Evolutionary conservation across 2,113 vertebrate genomes (phyloP).

Genomic region (Pomatostomus ruficeps): DNA sequence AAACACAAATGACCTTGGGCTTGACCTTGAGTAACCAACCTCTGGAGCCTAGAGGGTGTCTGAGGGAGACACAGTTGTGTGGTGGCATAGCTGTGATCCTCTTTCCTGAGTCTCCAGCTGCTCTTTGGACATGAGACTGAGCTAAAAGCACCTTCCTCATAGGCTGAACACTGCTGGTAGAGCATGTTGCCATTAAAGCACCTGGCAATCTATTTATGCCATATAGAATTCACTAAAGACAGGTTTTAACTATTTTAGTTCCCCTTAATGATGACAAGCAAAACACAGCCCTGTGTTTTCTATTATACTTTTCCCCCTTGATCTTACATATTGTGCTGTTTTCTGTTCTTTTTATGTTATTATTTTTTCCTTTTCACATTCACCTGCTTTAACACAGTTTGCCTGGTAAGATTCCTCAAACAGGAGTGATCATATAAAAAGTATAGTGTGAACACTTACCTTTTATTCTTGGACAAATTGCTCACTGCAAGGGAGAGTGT

Average conservation of each 20-base stretch:
- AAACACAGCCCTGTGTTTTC: background rate
- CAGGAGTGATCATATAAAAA: background rate
- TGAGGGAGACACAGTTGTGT: rapidly evolving
- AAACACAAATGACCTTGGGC: background rate
- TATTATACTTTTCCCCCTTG: rapidly evolving
- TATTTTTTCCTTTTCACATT: background rate
- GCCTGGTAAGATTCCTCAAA: background rate
- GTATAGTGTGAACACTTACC: background rate
- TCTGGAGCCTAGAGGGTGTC: background rate
- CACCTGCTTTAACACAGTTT: background rate
- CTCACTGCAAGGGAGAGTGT: background rate
- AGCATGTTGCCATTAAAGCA: background rate
- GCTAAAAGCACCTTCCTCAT: background rate
- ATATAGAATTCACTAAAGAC: background rate
- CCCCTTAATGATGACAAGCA: background rate
- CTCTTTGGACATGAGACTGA: background rate
- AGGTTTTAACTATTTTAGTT: background rate
- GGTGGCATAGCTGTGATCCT: background rate
- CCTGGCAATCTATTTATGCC: background rate
- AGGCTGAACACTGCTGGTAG: background rate
- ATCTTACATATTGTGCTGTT: background rate
- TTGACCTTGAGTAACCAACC: background rate
- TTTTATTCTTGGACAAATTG: constrained; percentile 45
- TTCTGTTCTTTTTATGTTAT: background rate
- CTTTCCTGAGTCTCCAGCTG: background rate